These are phyloP conservation scores for Gallinago media DNA, from an alignment of 2,113 vertebrate species.

Conservation along the genomic window DNA sequence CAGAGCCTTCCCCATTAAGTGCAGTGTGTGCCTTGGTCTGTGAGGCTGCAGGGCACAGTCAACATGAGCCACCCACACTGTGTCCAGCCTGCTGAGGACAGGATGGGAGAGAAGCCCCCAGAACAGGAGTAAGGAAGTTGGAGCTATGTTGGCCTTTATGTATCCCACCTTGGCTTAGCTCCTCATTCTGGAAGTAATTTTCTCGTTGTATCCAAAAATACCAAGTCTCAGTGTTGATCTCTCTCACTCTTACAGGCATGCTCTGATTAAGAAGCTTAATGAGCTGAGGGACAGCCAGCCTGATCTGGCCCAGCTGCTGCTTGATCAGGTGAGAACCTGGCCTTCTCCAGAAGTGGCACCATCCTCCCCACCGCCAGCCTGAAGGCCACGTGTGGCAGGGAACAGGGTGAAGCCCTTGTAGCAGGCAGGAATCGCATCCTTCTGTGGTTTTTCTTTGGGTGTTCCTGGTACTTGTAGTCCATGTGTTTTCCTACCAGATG, in stretches of 20 bases:
- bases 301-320: slow-evolving; percentile 89
- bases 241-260: slow-evolving; percentile 78
- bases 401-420: background rate
- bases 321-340: slow-evolving; percentile 87
- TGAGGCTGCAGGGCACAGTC: fast-evolving
- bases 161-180: background rate
- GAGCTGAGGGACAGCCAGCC: slow-evolving; percentile 83
- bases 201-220: background rate
- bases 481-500: background rate
- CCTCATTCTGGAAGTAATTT: background rate
- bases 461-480: background rate
- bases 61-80: fast-evolving
- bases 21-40: background rate
- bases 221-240: background rate
- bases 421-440: background rate
- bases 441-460: background rate
- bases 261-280: slow-evolving; percentile 89
- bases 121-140: background rate
- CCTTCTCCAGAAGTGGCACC: background rate
- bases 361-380: background rate
- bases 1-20: background rate
- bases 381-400: background rate
- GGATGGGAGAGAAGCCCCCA: background rate
- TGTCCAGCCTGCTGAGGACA: background rate
- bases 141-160: background rate